Evolutionary conservation across 2,888 invertebrate species (phyloP), one percentile per base, ranked within the genome.

Genomic region (Malthinus seriepunctatus): DNA sequence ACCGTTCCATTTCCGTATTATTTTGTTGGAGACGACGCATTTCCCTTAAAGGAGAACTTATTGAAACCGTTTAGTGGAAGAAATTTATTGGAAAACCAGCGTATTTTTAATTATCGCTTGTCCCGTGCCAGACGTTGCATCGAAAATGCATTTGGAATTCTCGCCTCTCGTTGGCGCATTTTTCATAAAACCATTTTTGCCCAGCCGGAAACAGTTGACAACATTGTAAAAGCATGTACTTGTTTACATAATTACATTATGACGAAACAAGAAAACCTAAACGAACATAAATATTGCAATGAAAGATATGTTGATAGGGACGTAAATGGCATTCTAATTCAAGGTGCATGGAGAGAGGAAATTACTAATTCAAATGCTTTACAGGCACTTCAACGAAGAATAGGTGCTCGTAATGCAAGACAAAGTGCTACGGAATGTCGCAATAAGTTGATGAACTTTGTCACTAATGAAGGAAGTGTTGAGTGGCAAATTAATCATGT

Each of bases 11-110:
- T 68, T 33, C 68, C 68, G 32, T 62, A 67, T 59, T 69, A 67
- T 32, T 67, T 73, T 61, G 63, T 72, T 37, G 70, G 64, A 47
- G 71, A 74, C 60, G 68, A 66, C 46, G 69, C 70, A 35, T 70
- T 71, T 64, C 63, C 66, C 49, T 52, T 68, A 35, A 56, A 56
- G 45, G 56, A 63, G 53, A 67, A 44, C 70, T 54, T 61, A 12
- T 39, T 63, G 42, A 49, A 60, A 35, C 64, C 63, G n/a, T 67
- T 56, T 56, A 50, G 59, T 54, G 64, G 65, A 55, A 60, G 54
- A 58, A 60, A 58, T 60, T 60, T 68, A 42, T 8, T 6, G 9
- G n/a, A 35, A 35, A n/a, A 35, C 1, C 11, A 6, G 1, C n/a
- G 35, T 10, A 35, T 35, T n/a, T 35, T 35, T 37, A 37, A 37